These are phyloP conservation scores for Eupithecia tripunctaria DNA, from an alignment of 2,888 invertebrate species.

Conservation along the genomic window DNA sequence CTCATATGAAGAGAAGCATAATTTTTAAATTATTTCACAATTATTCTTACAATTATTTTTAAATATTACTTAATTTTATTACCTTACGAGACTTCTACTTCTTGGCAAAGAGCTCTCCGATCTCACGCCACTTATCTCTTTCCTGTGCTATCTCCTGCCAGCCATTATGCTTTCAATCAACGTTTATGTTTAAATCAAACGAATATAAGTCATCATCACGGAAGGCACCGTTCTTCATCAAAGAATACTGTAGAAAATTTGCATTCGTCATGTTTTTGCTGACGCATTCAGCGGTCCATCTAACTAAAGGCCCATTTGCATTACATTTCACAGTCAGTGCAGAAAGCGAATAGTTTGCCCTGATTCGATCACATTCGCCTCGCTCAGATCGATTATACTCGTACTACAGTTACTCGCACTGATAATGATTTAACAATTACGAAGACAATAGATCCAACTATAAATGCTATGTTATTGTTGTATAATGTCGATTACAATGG, in stretches of 20 bases:
- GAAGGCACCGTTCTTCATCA: neutral
- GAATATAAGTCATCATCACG: neutral
- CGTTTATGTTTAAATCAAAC: neutral
- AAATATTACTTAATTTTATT: too few relatives aligned
- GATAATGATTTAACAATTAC: slow-evolving; percentile 4
- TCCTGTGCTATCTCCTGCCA: neutral
- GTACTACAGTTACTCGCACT: slow-evolving; percentile 2
- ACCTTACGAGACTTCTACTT: too few relatives aligned
- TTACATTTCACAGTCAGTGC: slow-evolving; percentile 43
- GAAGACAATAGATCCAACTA: slow-evolving; percentile 17
- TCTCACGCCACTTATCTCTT: neutral
- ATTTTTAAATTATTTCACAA: neutral
- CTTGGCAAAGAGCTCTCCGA: neutral
- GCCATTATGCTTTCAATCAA: neutral
- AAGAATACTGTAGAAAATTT: neutral
- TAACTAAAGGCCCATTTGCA: slow-evolving; percentile 48
- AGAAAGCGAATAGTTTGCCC: slow-evolving; percentile 48
- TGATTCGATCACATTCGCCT: slow-evolving; percentile 34
- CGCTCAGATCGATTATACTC: slow-evolving; percentile 9
- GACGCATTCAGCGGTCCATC: slow-evolving; percentile 13
- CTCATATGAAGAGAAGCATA: too few relatives aligned
- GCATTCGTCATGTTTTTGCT: neutral
- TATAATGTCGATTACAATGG: slow-evolving; percentile 5
- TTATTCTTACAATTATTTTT: neutral
- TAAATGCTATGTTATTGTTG: slow-evolving; percentile 9